Evolutionary conservation across 1,140 invertebrate species (phyloP).

Genomic region (Orchestia grillus): DNA sequence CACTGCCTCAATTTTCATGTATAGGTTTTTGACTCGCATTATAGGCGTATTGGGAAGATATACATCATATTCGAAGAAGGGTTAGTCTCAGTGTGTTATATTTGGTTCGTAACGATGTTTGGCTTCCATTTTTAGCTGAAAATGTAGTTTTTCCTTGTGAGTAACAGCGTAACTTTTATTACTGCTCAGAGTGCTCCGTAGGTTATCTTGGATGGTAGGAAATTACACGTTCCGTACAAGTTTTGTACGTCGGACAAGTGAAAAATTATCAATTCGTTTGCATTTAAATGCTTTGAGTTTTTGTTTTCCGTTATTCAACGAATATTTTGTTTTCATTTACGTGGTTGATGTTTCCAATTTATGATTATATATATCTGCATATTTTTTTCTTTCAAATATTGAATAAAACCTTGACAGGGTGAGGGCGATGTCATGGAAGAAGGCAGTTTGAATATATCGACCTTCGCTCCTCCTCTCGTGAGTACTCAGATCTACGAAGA

Average conservation of each 20-base stretch:
- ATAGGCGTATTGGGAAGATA: neutral
- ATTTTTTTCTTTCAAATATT: neutral
- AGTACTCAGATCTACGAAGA: constrained; percentile 19
- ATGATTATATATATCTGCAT: neutral
- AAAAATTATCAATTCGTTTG: neutral
- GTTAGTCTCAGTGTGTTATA: neutral
- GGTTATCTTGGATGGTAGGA: neutral
- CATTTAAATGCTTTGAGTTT: neutral
- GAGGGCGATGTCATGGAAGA: neutral
- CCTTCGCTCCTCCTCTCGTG: constrained; percentile 14
- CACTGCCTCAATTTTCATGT: neutral
- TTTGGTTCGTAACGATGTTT: neutral
- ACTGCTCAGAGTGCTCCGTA: neutral
- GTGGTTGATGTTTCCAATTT: no score
- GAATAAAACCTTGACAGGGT: neutral
- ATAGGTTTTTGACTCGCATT: no score
- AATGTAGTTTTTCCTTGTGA: neutral
- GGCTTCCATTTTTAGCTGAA: neutral
- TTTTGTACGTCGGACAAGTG: neutral
- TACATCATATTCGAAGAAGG: neutral
- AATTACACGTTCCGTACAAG: neutral
- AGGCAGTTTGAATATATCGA: neutral
- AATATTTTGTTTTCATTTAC: neutral
- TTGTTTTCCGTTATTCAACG: neutral
- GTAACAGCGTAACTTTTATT: neutral